A percentile compares a stretch with the other conserved stretches of the same genome.
Evolutionary conservation across 1,140 invertebrate genomes (phyloP).

Genomic region (Meloidogyne floridensis): DNA sequence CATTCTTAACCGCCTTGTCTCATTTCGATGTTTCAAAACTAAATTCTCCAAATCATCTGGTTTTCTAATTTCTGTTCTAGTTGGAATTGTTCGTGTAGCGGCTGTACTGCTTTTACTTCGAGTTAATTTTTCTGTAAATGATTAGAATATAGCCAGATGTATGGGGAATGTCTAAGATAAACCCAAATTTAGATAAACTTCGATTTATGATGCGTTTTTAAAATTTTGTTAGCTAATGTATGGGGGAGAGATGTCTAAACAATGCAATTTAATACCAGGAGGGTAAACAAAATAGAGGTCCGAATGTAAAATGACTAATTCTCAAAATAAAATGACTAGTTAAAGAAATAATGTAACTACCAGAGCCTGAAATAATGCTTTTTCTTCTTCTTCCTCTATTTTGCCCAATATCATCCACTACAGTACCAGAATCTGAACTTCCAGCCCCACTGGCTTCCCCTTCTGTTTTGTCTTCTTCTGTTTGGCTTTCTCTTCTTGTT

Average conservation of each 20-base stretch:
- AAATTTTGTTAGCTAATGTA: too few relatives aligned
- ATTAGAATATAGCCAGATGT: not conserved
- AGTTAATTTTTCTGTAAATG: not conserved
- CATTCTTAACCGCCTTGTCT: constrained; percentile 38
- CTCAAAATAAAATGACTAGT: not conserved
- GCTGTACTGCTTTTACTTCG: constrained; percentile 7
- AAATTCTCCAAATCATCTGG: constrained; percentile 23
- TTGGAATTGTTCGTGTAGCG: not conserved
- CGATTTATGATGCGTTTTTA: too few relatives aligned
- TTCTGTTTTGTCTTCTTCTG: not conserved
- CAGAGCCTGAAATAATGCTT: not conserved
- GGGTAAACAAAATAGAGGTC: too few relatives aligned
- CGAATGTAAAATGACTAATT: not conserved
- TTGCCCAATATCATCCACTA: constrained; percentile 38
- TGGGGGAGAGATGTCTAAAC: too few relatives aligned
- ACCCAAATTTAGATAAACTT: too few relatives aligned
- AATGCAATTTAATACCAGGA: too few relatives aligned
- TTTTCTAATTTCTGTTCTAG: not conserved
- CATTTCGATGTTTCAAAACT: constrained; percentile 37
- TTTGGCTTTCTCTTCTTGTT: not conserved
- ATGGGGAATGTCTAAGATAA: too few relatives aligned
- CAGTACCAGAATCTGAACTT: constrained; percentile 41
- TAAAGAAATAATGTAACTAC: too few relatives aligned
- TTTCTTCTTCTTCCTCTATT: not conserved
- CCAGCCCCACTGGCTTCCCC: too few relatives aligned